Conservation (phyloP, 1,140 invertebrate species). For the Panonychus citri region DNA sequence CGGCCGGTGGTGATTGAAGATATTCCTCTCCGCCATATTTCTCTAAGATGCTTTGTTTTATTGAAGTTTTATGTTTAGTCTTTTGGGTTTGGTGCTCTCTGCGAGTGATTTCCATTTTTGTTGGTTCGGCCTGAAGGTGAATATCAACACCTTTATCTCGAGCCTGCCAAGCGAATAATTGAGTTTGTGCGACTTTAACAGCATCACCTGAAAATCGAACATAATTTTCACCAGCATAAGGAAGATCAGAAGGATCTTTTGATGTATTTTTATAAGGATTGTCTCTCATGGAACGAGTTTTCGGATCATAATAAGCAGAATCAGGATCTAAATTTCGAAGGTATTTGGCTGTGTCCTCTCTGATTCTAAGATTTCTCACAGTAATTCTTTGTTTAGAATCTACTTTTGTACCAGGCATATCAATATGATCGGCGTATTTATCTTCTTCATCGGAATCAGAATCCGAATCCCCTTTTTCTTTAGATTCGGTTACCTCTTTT, state of each 20-base stretch:
- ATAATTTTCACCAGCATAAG: constrained; percentile 91
- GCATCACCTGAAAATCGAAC: constrained; percentile 82
- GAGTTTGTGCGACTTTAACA: constrained; percentile 58
- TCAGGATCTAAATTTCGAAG: constrained; percentile 85
- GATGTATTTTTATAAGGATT: constrained; percentile 56
- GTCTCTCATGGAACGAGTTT: constrained; percentile 92
- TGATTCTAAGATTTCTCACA: constrained; percentile 84
- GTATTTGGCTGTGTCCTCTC: constrained; percentile 98
- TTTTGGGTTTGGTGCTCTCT: too few relatives aligned
- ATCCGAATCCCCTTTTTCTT: too few relatives aligned
- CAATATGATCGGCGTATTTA: constrained; percentile 84
- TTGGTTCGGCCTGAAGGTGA: constrained; percentile 86
- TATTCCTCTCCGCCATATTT: constrained; percentile 82
- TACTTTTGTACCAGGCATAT: constrained; percentile 97
- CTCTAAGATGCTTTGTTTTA: constrained; percentile 49
- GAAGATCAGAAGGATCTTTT: constrained; percentile 40
- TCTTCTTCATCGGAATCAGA: constrained; percentile 63
- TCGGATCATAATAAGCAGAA: constrained; percentile 96
- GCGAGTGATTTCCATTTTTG: constrained; percentile 79
- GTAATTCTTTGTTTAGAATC: constrained; percentile 97
- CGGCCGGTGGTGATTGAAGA: constrained; percentile 54
- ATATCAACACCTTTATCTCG: constrained; percentile 81
- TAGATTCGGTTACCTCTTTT: too few relatives aligned
- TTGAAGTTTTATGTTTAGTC: constrained; percentile 50
- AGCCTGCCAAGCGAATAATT: constrained; percentile 96